Evolutionary conservation across 2,888 invertebrate species (phyloP).

Genomic region (Priocnemis perturbator): DNA sequence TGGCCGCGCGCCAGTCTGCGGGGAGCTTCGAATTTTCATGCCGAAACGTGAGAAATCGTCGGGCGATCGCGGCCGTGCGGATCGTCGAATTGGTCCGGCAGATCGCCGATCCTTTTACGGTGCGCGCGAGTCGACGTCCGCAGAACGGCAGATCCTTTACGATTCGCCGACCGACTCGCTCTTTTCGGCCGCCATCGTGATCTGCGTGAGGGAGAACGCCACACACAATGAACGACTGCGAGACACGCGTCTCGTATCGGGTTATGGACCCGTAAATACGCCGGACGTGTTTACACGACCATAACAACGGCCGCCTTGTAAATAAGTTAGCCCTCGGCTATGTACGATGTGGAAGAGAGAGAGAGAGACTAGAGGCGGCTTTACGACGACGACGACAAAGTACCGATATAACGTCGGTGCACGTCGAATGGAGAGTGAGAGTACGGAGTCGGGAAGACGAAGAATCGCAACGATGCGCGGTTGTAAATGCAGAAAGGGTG

Average conservation of each 20-base stretch:
- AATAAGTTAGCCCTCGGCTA: constrained; percentile 47
- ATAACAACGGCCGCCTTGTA: constrained; percentile 47
- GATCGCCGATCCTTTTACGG: no score
- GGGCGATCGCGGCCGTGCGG: no score
- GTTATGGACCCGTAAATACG: constrained; percentile 58
- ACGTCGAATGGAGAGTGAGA: background rate
- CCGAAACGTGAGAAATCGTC: no score
- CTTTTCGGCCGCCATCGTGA: background rate
- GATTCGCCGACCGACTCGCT: background rate
- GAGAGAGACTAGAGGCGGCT: constrained; percentile 29
- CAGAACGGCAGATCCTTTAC: background rate
- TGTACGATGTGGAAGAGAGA: background rate
- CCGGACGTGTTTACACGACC: constrained; percentile 49
- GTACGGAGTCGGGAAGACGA: background rate
- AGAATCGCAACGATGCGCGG: background rate
- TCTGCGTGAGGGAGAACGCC: background rate
- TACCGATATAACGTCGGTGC: constrained; percentile 43
- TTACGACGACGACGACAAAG: constrained; percentile 55
- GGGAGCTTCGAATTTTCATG: no score
- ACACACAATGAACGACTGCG: constrained; percentile 7
- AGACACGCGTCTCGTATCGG: constrained; percentile 53
- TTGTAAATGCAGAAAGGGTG: no score
- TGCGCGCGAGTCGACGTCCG: no score
- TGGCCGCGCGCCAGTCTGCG: no score
- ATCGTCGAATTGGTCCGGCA: no score